A percentile compares a stretch with the other conserved stretches of the same genome.
phyloP scores from a whole-genome alignment of 1,140 invertebrate genomes.

The Eciton burchellii region DNA sequence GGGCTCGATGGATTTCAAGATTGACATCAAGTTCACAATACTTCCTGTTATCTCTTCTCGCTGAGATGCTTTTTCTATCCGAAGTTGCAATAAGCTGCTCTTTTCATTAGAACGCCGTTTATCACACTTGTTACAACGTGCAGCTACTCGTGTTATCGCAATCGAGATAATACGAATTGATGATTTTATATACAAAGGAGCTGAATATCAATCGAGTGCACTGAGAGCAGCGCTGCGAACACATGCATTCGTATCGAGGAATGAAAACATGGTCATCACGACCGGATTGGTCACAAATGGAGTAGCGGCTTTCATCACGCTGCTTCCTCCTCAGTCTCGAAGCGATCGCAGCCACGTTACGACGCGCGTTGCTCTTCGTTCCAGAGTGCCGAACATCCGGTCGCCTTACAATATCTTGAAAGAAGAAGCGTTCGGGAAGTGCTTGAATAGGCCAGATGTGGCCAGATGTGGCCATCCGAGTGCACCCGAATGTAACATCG shows the following conservation, averaged over 20 bases:
- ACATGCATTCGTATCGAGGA: background rate
- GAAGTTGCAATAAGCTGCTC: background rate
- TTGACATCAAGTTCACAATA: too few species aligned
- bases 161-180: background rate
- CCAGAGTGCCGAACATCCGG: background rate
- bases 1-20: background rate
- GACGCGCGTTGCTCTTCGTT: conserved; percentile 13
- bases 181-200: conserved; percentile 3
- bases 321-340: conserved; percentile 58
- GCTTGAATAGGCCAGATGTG: too few species aligned
- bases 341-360: conserved; percentile 1
- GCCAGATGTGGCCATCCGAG: too few species aligned
- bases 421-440: too few species aligned
- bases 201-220: conserved; percentile 14
- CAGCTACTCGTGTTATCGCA: conserved; percentile 3
- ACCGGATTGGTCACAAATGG: conserved; percentile 1
- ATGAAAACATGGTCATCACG: conserved; percentile 26
- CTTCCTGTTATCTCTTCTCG: background rate
- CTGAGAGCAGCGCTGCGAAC: background rate
- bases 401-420: background rate
- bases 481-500: too few species aligned
- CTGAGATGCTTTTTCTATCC: background rate
- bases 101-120: conserved; percentile 2
- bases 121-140: background rate
- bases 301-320: conserved; percentile 53